Evolutionary conservation across 2,113 vertebrate genomes (phyloP).

Genomic region (Microcebus ravelobensis): DNA sequence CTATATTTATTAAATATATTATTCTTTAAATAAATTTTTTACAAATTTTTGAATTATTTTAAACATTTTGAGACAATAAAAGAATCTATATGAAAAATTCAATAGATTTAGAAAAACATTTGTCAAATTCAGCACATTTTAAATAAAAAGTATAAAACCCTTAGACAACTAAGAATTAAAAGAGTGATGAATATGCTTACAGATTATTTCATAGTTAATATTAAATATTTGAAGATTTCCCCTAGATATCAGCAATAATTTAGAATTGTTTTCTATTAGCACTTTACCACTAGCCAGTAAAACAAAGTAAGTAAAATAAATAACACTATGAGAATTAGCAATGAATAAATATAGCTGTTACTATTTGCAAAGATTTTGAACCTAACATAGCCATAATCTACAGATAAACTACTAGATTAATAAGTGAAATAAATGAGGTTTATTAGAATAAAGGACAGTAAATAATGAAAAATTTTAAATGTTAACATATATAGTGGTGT

Average conservation of each 20-base stretch:
- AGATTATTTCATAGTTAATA: not conserved
- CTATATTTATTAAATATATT: not conserved
- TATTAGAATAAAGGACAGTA: not conserved
- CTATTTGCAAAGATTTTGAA: not conserved
- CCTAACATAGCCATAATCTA: not conserved
- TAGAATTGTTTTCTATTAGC: not conserved
- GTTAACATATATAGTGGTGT: not conserved
- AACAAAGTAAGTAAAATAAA: not conserved
- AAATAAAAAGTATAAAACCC: not conserved
- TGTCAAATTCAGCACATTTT: not conserved
- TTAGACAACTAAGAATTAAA: not conserved
- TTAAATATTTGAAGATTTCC: not conserved
- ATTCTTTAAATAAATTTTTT: not conserved
- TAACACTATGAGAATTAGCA: not conserved
- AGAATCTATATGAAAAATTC: not conserved
- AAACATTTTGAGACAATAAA: not conserved
- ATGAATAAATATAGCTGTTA: not conserved
- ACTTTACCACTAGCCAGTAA: not conserved
- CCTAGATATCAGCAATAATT: not conserved
- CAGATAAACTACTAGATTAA: not conserved
- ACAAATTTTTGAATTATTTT: not conserved
- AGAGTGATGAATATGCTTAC: not conserved
- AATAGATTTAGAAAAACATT: not conserved
- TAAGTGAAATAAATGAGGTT: not conserved
- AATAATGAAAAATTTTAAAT: not conserved